Base-by-base conservation (phyloP, 2,113 vertebrate species). In the Conger conger region DNA sequence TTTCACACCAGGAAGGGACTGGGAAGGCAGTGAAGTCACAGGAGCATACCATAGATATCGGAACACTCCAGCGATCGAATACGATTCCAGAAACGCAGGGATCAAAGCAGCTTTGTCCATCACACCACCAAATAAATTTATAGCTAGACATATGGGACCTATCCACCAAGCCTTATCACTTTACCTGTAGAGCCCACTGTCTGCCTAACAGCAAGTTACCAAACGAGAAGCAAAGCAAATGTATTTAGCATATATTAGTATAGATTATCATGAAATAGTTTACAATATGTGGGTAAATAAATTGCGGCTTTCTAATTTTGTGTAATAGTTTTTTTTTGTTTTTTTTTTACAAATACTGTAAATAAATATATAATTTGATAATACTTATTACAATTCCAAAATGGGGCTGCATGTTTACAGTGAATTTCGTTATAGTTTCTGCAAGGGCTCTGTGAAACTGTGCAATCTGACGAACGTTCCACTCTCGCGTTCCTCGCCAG, bases 401-500 rank as follows among this genome's bases (percentile, higher is more conserved):
- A 50, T 7, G 11, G 11, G 45, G 45, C 45, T 13, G 15, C 45
- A 50, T 50, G 15, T 50, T 11, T 50, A 50, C 8, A 1, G 11
- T 7, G 11, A 13, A 50, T 15, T 50, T 13, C 11, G 45, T 50
- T 11, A 13, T 27, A 63, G 11, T 20, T 63, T 63, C 23, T 63
- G 68, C 33, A 13, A 13, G 27, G 11, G 9, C 30, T 33, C n/a
- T 73, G 11, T 73, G n/a, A 73, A n/a, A 33, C n/a, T 73, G 68
- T n/a, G 68, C 11, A n/a, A 73, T 11, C 9, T 2, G 9, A 13
- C 33, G 4, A 33, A 27, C 23, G 76, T 76, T n/a, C 36, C 35
- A 11, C 20, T 85, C n/a, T 23, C 54, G 16, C 83, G 30, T 40
- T n/a, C 40, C 8, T 76, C 80, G 76, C 30, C 38, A 97, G 96